Evolutionary conservation across 2,888 invertebrate species (phyloP).

Genomic region (Drosophila sordidapex): DNA sequence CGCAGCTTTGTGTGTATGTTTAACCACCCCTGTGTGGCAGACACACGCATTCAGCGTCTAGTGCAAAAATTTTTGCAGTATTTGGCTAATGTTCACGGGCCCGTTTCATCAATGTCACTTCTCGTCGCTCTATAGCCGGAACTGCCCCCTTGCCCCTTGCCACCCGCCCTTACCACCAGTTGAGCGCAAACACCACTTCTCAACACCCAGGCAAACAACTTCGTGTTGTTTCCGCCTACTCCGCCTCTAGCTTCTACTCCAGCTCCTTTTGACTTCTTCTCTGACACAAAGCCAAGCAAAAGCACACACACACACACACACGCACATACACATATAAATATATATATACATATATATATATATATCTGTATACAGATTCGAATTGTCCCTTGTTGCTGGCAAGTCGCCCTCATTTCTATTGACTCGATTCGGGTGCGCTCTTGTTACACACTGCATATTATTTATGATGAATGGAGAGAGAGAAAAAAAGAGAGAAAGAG

Average conservation of each 20-base stretch:
- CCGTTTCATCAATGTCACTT: conserved; percentile 72
- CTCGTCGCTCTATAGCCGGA: conserved; percentile 12
- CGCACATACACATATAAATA: not conserved
- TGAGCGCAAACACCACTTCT: conserved; percentile 46
- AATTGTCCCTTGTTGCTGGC: conserved; percentile 22
- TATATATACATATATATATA: not conserved
- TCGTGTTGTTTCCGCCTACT: conserved; percentile 33
- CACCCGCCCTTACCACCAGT: not conserved
- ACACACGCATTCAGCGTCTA: conserved; percentile 12
- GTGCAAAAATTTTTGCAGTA: conserved; percentile 67
- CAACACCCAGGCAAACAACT: conserved; percentile 60
- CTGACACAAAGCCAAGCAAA: conserved; percentile 41
- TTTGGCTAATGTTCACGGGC: conserved; percentile 73
- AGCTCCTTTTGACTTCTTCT: not conserved
- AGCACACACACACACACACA: conserved; percentile 1
- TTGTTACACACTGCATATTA: conserved; percentile 38
- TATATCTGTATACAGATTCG: conserved; percentile 2
- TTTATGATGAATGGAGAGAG: not conserved
- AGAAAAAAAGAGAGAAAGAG: too few relatives aligned
- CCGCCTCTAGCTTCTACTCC: not conserved
- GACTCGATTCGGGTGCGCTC: conserved; percentile 47
- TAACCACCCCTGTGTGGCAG: conserved; percentile 36
- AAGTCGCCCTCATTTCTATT: conserved; percentile 38
- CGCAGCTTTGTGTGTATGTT: not conserved
- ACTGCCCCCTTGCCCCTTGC: not conserved